phyloP scores from a whole-genome alignment of 2,888 invertebrate species.

The Metellina segmentata region DNA sequence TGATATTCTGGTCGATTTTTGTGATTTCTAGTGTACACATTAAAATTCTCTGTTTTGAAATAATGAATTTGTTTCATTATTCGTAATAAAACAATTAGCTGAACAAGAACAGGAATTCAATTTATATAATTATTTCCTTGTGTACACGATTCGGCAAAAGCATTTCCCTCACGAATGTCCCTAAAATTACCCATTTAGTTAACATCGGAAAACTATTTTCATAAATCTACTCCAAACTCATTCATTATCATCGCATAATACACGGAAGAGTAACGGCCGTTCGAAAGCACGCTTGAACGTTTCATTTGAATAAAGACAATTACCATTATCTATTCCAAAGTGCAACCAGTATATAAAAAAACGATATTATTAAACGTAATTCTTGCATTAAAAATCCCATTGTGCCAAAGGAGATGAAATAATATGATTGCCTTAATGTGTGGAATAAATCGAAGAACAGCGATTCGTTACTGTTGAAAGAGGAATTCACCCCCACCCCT shows the following conservation, averaged over 20 bases:
- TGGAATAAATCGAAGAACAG: neutral
- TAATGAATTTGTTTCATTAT: no score
- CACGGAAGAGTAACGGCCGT: neutral
- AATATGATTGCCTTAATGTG: neutral
- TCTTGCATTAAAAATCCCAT: slow-evolving; percentile 3
- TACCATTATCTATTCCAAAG: slow-evolving; percentile 2
- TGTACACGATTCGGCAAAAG: no score
- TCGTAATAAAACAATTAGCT: no score
- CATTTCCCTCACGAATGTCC: neutral
- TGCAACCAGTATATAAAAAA: neutral
- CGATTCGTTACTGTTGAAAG: neutral
- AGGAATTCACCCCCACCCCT: neutral
- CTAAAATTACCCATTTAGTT: neutral
- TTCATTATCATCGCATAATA: neutral
- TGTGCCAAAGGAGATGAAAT: neutral
- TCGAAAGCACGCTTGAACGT: neutral
- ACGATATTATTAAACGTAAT: slow-evolving; percentile 15
- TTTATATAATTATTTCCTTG: no score
- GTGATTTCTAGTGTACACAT: no score
- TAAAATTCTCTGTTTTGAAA: no score
- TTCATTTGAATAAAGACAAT: slow-evolving; percentile 11
- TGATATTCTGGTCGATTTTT: no score
- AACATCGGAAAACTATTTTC: neutral
- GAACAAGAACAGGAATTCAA: no score
- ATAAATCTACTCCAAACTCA: neutral